These are phyloP conservation scores for Tipula confusa DNA, from an alignment of 2,888 invertebrate species.

Conservation along the genomic window DNA sequence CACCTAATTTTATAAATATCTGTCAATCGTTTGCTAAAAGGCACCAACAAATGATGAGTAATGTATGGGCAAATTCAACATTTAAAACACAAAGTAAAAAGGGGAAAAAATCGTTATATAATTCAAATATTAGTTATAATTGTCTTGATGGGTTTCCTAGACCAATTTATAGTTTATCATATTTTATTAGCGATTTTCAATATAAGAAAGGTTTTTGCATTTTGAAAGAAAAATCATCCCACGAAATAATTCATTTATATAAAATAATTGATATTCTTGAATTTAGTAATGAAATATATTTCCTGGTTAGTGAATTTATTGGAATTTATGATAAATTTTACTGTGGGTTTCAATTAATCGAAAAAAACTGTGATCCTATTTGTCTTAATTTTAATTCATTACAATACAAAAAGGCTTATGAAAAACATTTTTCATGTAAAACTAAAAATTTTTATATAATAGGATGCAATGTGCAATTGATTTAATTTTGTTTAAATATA, in stretches of 20 bases:
- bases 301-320: too few relatives aligned
- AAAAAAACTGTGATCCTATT: too few relatives aligned
- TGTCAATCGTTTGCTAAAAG: background rate
- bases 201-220: background rate
- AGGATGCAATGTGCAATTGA: background rate
- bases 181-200: background rate
- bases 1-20: background rate
- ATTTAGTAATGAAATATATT: too few relatives aligned
- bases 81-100: background rate
- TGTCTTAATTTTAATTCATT: too few relatives aligned
- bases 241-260: background rate
- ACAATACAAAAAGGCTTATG: too few relatives aligned
- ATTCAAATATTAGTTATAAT: background rate
- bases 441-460: background rate
- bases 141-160: background rate
- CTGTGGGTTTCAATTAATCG: too few relatives aligned
- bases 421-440: too few relatives aligned
- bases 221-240: background rate
- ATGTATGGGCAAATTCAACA: background rate
- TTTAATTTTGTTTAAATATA: too few relatives aligned
- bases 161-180: background rate
- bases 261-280: too few relatives aligned
- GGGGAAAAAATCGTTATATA: background rate
- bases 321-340: too few relatives aligned
- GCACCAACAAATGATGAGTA: background rate